Evolutionary conservation across 1,140 invertebrate species (phyloP).

Genomic region (Heliconius melpomene): DNA sequence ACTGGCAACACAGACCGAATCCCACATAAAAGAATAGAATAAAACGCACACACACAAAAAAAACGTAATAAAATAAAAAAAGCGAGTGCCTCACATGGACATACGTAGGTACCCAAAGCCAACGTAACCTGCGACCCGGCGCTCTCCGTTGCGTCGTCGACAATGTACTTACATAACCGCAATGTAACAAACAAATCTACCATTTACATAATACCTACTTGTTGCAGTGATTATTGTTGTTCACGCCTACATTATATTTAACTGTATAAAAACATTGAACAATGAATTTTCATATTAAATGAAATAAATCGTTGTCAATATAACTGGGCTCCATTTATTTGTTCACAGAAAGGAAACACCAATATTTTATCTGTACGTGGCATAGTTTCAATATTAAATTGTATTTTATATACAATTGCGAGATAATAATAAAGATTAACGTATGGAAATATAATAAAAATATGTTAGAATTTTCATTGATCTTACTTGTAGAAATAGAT

Average conservation of each 20-base stretch:
- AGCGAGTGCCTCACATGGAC: constrained; percentile 25
- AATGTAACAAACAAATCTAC: constrained; percentile 71
- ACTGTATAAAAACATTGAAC: constrained; percentile 15
- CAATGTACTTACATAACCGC: constrained; percentile 66
- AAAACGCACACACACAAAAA: neutral
- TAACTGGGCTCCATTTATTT: neutral
- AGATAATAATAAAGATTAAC: neutral
- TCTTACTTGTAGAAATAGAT: neutral
- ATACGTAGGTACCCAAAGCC: constrained; percentile 37
- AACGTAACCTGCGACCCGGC: constrained; percentile 72
- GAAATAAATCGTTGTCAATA: neutral
- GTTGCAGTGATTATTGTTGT: constrained; percentile 61
- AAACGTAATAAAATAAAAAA: constrained; percentile 22
- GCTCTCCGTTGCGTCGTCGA: constrained; percentile 63
- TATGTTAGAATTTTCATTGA: neutral
- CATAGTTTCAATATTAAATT: neutral
- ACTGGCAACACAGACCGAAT: too few species aligned
- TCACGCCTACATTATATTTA: constrained; percentile 45
- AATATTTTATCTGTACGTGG: neutral
- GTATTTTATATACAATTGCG: neutral
- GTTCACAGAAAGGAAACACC: neutral
- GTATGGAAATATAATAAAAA: neutral
- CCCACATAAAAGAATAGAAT: neutral
- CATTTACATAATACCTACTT: constrained; percentile 69
- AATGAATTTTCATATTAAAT: neutral